These are phyloP conservation scores for Mungos mungo DNA, from an alignment of 2,113 vertebrate species.

Conservation along the genomic window DNA sequence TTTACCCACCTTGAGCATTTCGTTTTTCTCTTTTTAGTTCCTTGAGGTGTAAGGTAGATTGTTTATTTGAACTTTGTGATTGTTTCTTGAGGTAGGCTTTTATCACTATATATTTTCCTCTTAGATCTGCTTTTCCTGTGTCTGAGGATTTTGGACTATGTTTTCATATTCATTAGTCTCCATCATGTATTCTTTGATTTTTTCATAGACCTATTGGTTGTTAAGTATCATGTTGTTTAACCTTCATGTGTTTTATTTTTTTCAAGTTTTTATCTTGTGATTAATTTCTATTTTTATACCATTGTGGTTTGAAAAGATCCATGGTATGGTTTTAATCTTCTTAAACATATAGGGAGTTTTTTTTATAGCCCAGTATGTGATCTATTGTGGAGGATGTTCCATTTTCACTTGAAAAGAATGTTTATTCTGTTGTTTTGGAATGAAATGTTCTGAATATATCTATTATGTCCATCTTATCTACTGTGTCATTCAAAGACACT, in stretches of 20 bases:
- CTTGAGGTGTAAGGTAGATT: not conserved
- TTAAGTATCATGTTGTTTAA: too few relatives aligned
- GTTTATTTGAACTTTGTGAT: not conserved
- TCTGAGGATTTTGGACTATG: not conserved
- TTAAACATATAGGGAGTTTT: not conserved
- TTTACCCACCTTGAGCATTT: not conserved
- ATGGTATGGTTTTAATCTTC: not conserved
- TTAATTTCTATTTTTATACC: not conserved
- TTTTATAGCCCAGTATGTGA: not conserved
- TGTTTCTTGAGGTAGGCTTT: not conserved
- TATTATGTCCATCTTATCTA: not conserved
- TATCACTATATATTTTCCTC: not conserved
- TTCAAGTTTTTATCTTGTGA: too few relatives aligned
- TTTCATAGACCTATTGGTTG: not conserved
- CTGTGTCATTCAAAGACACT: not conserved
- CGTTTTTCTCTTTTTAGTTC: not conserved
- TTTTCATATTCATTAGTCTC: not conserved
- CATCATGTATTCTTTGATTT: not conserved
- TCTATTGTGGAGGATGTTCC: not conserved
- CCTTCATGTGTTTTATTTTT: too few relatives aligned
- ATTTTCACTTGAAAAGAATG: not conserved
- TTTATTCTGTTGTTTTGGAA: not conserved
- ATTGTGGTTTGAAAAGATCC: not conserved
- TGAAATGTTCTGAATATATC: not conserved
- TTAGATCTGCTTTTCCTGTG: not conserved